Percentiles rank a stretch among this genome's conserved stretches.
phyloP scores from a whole-genome alignment of 2,888 invertebrate genomes.

The Proisotoma minuta region DNA sequence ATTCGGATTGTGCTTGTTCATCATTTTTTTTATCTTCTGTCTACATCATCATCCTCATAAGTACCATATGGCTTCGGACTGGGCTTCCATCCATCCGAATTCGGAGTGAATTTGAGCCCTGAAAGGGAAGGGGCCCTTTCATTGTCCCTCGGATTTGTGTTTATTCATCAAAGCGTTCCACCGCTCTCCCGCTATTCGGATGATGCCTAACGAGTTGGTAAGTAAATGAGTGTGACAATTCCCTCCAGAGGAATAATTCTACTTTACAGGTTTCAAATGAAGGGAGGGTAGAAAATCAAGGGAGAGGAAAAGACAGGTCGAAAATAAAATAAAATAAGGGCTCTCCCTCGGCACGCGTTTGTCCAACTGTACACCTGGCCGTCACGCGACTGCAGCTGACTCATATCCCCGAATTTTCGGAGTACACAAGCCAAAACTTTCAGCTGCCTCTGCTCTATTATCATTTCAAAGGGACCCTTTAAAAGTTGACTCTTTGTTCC shows the following conservation, averaged over 20 bases:
- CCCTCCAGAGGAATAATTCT: not conserved
- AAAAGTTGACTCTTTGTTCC: not conserved
- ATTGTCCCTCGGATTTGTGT: not conserved
- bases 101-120: too few species aligned
- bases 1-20: not conserved
- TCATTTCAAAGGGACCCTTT: slow-evolving; percentile 29
- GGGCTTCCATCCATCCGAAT: not conserved
- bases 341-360: slow-evolving; percentile 39
- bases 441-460: slow-evolving; percentile 16
- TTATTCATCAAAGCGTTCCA: not conserved
- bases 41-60: not conserved
- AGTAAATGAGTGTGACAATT: slow-evolving; percentile 4
- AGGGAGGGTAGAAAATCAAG: not conserved
- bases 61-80: too few species aligned
- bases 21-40: not conserved
- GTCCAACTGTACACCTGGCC: slow-evolving; percentile 45
- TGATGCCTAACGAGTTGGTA: not conserved
- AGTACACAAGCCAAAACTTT: not conserved
- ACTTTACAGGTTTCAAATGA: not conserved
- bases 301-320: slow-evolving; percentile 16
- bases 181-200: too few species aligned
- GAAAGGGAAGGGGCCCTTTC: too few species aligned
- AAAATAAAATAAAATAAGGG: not conserved
- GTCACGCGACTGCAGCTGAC: slow-evolving; percentile 47
- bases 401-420: slow-evolving; percentile 21